A percentile compares a stretch with the other conserved stretches of the same genome.
phyloP scores from a whole-genome alignment of 92 coral and sea anemone genomes.

The Bergia puertoricense region DNA sequence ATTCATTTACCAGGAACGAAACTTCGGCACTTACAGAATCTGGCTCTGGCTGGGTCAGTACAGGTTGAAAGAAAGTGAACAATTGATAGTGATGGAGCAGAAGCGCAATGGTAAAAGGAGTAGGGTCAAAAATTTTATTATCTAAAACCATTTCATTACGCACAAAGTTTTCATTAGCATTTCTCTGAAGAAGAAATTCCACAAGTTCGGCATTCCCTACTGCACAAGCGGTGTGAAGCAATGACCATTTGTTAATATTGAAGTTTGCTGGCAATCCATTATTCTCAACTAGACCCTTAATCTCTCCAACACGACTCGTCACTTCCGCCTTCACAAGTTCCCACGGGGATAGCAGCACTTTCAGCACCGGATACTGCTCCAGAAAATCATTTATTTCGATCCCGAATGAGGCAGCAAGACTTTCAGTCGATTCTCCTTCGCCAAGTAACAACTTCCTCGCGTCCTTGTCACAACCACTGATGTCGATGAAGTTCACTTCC shows the following conservation, averaged over 20 bases:
- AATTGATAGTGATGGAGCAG: not conserved
- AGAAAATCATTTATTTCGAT: not conserved
- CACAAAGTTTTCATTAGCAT: not conserved
- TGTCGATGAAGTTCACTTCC: not conserved
- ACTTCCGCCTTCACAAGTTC: constrained; percentile 1
- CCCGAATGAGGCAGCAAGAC: not conserved
- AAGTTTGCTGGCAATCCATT: not conserved
- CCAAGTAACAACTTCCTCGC: not conserved
- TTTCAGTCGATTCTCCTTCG: not conserved
- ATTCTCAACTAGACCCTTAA: not conserved
- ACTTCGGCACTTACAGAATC: not conserved
- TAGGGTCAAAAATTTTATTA: not conserved
- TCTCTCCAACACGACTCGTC: not conserved
- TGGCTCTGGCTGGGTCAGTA: not conserved
- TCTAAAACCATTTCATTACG: not conserved
- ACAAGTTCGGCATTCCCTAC: not conserved
- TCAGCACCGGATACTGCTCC: constrained; percentile 2
- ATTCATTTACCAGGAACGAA: not conserved
- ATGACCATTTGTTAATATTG: not conserved
- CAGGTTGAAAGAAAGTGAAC: not conserved
- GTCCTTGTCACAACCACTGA: not conserved
- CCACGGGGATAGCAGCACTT: not conserved
- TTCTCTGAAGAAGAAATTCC: not conserved
- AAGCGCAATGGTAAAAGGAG: not conserved
- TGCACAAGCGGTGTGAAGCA: not conserved